Conservation (phyloP, 2,113 vertebrate genomes). For the Gymnorhina tibicen region DNA sequence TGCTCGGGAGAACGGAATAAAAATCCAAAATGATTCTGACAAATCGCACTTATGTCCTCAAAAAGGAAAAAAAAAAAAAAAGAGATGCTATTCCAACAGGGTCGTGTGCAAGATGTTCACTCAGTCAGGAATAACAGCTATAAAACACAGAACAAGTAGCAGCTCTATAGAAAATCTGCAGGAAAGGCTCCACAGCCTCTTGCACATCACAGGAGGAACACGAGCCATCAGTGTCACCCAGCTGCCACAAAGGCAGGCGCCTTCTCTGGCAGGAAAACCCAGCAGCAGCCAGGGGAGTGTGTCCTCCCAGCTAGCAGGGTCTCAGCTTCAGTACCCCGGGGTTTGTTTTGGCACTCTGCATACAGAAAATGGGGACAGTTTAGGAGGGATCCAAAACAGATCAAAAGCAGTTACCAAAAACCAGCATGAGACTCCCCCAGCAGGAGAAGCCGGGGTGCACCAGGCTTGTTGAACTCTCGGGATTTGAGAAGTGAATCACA, state of each 20-base stretch:
- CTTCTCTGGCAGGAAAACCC: not conserved
- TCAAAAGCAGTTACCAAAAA: not conserved
- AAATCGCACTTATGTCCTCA: not conserved
- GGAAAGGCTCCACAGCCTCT: not conserved
- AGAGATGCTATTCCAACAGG: not conserved
- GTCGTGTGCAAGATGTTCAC: not conserved
- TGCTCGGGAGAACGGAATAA: not conserved
- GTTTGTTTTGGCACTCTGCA: not conserved
- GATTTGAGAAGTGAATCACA: not conserved
- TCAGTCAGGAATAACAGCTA: not conserved
- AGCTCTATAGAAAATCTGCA: not conserved
- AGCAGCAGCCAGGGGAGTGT: not conserved
- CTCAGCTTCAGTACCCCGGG: rapidly evolving
- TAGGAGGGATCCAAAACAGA: not conserved
- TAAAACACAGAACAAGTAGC: not conserved
- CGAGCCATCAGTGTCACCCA: not conserved
- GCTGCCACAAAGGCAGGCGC: not conserved
- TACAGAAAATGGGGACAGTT: not conserved
- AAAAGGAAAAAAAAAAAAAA: not conserved
- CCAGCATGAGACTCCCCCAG: not conserved
- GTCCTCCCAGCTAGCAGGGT: rapidly evolving
- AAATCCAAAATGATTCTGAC: not conserved
- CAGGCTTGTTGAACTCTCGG: not conserved
- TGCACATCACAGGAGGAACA: not conserved
- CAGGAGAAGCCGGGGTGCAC: rapidly evolving